Percentiles rank a stretch among this genome's conserved stretches.
phyloP scores from a whole-genome alignment of 2,888 invertebrate genomes.

The Polydrusus pterygomalis region DNA sequence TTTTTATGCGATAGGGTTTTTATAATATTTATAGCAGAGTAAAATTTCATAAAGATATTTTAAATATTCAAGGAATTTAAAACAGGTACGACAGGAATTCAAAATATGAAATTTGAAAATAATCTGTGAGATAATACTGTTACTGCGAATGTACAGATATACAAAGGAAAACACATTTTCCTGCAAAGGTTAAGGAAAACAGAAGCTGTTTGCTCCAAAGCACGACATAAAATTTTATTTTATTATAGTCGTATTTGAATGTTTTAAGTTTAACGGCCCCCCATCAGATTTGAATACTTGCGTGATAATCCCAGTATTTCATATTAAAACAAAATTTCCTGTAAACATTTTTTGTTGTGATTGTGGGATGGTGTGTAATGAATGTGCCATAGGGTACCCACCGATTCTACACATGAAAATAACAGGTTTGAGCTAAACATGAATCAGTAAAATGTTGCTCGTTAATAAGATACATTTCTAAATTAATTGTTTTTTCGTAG shows the following conservation, averaged over 20 bases:
- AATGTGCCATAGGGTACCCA: too few relatives aligned
- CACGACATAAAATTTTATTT: conserved; percentile 34
- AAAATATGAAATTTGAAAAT: conserved; percentile 10
- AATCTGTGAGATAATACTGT: conserved; percentile 1
- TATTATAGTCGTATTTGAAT: conserved; percentile 31
- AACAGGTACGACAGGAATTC: not conserved
- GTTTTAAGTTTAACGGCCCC: conserved; percentile 25
- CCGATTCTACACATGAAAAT: too few relatives aligned
- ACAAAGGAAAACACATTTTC: conserved; percentile 10
- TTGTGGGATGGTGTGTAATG: too few relatives aligned
- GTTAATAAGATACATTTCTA: too few relatives aligned
- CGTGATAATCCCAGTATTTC: too few relatives aligned
- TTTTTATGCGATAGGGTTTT: too few relatives aligned
- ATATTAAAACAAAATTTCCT: too few relatives aligned
- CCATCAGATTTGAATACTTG: not conserved
- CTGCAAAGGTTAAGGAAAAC: conserved; percentile 17
- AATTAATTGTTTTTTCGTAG: too few relatives aligned
- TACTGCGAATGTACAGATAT: conserved; percentile 3
- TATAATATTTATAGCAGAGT: too few relatives aligned
- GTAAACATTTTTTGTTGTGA: too few relatives aligned
- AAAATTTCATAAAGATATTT: not conserved
- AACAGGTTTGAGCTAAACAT: too few relatives aligned
- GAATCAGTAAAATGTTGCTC: too few relatives aligned
- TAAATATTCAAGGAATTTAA: not conserved
- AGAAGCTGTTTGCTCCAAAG: conserved; percentile 19